A percentile compares a stretch with the other conserved stretches of the same genome.
These are phyloP conservation scores for Orthosia gracilis DNA, from an alignment of 2,888 invertebrate species.

Conservation along the genomic window DNA sequence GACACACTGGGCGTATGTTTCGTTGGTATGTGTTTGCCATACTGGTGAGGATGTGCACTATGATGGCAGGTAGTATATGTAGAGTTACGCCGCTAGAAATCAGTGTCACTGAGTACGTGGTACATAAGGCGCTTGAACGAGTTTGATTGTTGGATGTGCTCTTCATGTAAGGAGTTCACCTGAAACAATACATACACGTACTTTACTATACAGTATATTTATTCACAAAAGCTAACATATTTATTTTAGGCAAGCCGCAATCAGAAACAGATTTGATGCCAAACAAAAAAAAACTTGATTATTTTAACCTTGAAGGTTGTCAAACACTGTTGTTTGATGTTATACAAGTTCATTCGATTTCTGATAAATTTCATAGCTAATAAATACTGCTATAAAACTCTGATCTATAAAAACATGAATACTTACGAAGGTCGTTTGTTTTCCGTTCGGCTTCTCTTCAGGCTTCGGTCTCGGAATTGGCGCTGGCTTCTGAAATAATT, in stretches of 20 bases:
- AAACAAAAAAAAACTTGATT: neutral
- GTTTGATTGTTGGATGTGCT: conserved; percentile 97
- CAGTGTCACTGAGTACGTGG: conserved; percentile 96
- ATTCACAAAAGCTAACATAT: neutral
- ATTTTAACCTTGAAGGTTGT: neutral
- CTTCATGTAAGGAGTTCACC: conserved; percentile 94
- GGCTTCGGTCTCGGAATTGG: conserved; percentile 85
- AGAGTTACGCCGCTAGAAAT: conserved; percentile 84
- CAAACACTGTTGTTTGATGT: neutral
- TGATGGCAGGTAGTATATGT: conserved; percentile 56
- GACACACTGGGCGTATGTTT: conserved; percentile 17
- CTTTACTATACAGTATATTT: neutral
- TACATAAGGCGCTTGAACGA: conserved; percentile 98
- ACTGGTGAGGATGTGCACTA: conserved; percentile 61
- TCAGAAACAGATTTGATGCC: neutral
- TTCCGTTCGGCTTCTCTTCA: conserved; percentile 81
- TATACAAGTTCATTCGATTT: neutral
- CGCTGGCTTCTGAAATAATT: conserved; percentile 79
- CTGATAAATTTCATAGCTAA: neutral
- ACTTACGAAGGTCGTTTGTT: conserved; percentile 90
- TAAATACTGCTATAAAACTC: neutral
- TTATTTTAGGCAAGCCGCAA: neutral
- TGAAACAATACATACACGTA: conserved; percentile 75
- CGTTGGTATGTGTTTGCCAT: conserved; percentile 59
- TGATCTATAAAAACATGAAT: neutral